Percentiles rank a stretch among this genome's conserved stretches.
phyloP scores from a whole-genome alignment of 2,888 invertebrate genomes.

The Rugalucina vietnamica region DNA sequence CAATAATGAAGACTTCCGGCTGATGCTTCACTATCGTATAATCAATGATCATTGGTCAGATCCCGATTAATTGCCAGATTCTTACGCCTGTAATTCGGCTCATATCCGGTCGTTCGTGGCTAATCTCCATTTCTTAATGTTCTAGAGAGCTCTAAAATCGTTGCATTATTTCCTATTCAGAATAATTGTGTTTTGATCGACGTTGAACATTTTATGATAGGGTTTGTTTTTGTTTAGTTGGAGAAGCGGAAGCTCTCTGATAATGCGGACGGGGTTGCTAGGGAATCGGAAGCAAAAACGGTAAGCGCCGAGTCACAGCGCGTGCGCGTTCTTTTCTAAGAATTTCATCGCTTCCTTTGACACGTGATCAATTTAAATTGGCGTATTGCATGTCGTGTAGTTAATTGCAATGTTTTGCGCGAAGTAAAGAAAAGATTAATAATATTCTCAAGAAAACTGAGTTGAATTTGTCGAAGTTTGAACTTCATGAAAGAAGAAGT shows the following conservation, averaged over 20 bases:
- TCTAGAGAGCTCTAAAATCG: constrained; percentile 9
- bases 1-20: constrained; percentile 52
- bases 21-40: constrained; percentile 41
- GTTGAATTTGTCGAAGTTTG: constrained; percentile 9
- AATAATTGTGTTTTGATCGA: constrained; percentile 51
- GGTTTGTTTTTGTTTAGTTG: constrained; percentile 47
- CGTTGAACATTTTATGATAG: constrained; percentile 44
- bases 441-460: constrained; percentile 3
- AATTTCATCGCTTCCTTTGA: constrained; percentile 46
- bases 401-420: constrained; percentile 21
- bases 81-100: constrained; percentile 55
- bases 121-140: constrained; percentile 43
- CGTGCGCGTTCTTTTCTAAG: constrained; percentile 47
- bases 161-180: constrained; percentile 26
- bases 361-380: constrained; percentile 49
- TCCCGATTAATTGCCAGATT: constrained; percentile 44
- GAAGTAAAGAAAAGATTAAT: constrained; percentile 16
- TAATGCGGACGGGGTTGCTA: constrained; percentile 6
- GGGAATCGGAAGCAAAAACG: constrained; percentile 2
- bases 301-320: constrained; percentile 6
- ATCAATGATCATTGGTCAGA: constrained; percentile 48
- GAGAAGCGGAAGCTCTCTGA: constrained; percentile 13
- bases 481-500: not conserved
- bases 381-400: constrained; percentile 31
- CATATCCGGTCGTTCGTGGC: constrained; percentile 52